Percentiles rank a stretch among this genome's conserved stretches.
These are phyloP conservation scores for Rallus crepitans DNA, from an alignment of 2,797 vertebrate species.

Conservation along the genomic window DNA sequence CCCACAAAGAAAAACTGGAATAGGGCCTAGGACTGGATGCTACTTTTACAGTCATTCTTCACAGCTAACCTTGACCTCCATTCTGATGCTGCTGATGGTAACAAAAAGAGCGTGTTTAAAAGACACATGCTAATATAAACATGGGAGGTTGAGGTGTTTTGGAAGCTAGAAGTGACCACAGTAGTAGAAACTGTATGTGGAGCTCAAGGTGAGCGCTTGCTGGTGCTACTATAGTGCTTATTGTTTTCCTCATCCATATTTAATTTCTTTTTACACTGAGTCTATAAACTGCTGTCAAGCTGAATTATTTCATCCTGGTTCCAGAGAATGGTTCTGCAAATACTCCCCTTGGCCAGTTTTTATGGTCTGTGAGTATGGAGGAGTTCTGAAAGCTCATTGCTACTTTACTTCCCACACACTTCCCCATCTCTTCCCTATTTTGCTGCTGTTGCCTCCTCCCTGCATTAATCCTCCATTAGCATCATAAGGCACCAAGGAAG, in stretches of 20 bases:
- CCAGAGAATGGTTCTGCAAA: constrained; percentile 29
- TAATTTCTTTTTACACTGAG: background rate
- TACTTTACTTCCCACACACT: constrained; percentile 39
- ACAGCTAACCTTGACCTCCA: background rate
- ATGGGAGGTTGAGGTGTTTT: background rate
- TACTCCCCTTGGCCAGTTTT: constrained; percentile 26
- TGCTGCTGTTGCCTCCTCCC: background rate
- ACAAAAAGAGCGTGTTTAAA: background rate
- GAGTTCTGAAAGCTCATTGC: constrained; percentile 24
- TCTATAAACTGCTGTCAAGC: background rate
- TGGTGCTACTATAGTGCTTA: background rate
- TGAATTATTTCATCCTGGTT: constrained; percentile 45
- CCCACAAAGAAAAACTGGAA: constrained; percentile 7
- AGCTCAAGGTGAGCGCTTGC: background rate
- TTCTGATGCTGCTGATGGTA: background rate
- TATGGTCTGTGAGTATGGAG: constrained; percentile 2
- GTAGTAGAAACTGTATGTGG: background rate
- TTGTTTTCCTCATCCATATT: background rate
- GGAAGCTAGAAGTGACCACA: background rate
- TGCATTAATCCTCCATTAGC: constrained; percentile 24
- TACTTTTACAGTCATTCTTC: constrained; percentile 9
- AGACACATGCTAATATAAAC: background rate
- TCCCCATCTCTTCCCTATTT: constrained; percentile 10
- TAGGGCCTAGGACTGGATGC: background rate
- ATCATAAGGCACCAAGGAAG: background rate